Evolutionary conservation across 2,888 invertebrate species (phyloP).

Genomic region (Philonicus albiceps): DNA sequence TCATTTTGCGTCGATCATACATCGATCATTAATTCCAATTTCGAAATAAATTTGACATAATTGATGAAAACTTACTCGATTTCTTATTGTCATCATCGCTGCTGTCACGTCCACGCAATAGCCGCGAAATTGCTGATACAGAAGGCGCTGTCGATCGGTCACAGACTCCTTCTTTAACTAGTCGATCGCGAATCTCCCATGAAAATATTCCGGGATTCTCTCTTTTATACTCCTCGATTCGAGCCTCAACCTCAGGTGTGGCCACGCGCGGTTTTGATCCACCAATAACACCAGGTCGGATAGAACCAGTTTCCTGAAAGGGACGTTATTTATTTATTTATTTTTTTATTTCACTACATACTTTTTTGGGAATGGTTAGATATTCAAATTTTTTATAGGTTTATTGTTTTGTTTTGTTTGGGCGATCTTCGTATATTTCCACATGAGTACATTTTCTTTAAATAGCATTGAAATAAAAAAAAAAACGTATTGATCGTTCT

Average conservation of each 20-base stretch:
- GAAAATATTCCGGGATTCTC: constrained; percentile 94
- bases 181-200: constrained; percentile 92
- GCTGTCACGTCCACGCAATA: constrained; percentile 75
- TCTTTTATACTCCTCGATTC: constrained; percentile 89
- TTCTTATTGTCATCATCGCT: constrained; percentile 56
- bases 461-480: not conserved
- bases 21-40: constrained; percentile 46
- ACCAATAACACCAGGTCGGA: constrained; percentile 92
- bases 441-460: constrained; percentile 21
- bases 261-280: constrained; percentile 94
- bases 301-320: constrained; percentile 90
- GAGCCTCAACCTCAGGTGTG: constrained; percentile 89
- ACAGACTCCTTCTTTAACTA: constrained; percentile 78
- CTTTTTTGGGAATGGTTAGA: not conserved
- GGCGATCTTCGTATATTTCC: not conserved
- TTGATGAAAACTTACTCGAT: constrained; percentile 45
- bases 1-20: constrained; percentile 32
- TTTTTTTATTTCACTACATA: not conserved
- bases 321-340: not conserved
- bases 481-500: not conserved
- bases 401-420: not conserved
- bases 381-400: not conserved
- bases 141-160: constrained; percentile 71
- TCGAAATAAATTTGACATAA: not conserved
- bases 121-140: constrained; percentile 82